Evolutionary conservation across 2,797 vertebrate genomes (phyloP).

Genomic region (Dermochelys coriacea): DNA sequence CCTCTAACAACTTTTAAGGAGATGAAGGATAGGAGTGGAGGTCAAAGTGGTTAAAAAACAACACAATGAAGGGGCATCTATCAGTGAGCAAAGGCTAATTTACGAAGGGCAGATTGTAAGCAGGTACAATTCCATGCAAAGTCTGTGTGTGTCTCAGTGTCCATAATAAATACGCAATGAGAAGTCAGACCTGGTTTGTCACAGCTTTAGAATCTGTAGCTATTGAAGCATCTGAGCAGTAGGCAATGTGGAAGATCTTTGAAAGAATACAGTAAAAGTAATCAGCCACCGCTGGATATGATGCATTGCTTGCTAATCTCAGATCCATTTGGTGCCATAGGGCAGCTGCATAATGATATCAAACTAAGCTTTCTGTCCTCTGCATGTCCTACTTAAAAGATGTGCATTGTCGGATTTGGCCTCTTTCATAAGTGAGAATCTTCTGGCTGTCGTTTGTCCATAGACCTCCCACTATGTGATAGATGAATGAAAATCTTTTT

Average conservation of each 20-base stretch:
- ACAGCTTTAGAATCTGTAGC: not conserved
- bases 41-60: not conserved
- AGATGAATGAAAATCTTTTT: slow-evolving; percentile 73
- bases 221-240: not conserved
- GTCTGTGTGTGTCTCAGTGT: not conserved
- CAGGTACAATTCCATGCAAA: not conserved
- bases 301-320: not conserved
- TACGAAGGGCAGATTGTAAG: fast-evolving
- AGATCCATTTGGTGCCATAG: not conserved
- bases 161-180: fast-evolving
- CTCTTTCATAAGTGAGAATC: slow-evolving; percentile 47
- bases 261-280: not conserved
- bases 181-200: not conserved
- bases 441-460: slow-evolving; percentile 72
- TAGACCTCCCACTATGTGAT: slow-evolving; percentile 74
- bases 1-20: not conserved
- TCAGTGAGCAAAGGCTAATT: not conserved
- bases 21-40: not conserved
- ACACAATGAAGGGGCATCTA: not conserved
- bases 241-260: not conserved
- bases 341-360: not conserved
- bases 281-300: not conserved
- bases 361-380: not conserved
- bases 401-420: slow-evolving; percentile 48
- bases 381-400: not conserved